These are phyloP conservation scores for Gymnocheta viridis DNA, from an alignment of 2,888 invertebrate genomes.

Conservation along the genomic window DNA sequence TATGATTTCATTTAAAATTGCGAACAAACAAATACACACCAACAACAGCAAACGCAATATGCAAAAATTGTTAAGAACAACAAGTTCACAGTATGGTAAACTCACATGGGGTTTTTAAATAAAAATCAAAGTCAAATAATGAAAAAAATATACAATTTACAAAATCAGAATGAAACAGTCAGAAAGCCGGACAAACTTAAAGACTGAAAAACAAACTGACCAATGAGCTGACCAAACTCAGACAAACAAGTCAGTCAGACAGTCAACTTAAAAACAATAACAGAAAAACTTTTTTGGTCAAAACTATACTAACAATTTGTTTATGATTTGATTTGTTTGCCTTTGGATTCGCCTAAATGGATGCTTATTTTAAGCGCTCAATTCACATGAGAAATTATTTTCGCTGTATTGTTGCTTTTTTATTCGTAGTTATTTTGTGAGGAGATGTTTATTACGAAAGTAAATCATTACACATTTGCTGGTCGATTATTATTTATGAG, in stretches of 20 bases:
- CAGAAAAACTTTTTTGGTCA: conserved; percentile 30
- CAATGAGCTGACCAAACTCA: conserved; percentile 10
- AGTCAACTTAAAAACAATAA: conserved; percentile 46
- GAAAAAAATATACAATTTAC: conserved; percentile 19
- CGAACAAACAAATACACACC: conserved; percentile 44
- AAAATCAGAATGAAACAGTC: conserved; percentile 12
- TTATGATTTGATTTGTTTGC: conserved; percentile 68
- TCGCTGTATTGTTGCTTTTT: background rate
- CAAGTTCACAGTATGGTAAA: conserved; percentile 65
- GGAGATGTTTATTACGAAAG: conserved; percentile 69
- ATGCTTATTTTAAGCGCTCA: conserved; percentile 36
- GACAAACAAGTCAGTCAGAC: conserved; percentile 1
- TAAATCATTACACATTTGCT: conserved; percentile 76
- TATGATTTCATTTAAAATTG: conserved; percentile 68
- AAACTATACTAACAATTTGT: conserved; percentile 67
- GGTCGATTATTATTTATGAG: conserved; percentile 79
- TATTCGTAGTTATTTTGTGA: conserved; percentile 33
- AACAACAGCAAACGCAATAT: conserved; percentile 55
- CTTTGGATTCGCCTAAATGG: conserved; percentile 62
- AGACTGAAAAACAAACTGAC: background rate
- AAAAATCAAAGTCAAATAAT: conserved; percentile 66
- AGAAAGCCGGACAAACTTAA: background rate
- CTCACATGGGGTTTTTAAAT: conserved; percentile 68
- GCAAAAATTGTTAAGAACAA: conserved; percentile 65
- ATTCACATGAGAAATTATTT: conserved; percentile 58